These are phyloP conservation scores for Otus sunia DNA, from an alignment of 2,113 vertebrate genomes.

Conservation along the genomic window DNA sequence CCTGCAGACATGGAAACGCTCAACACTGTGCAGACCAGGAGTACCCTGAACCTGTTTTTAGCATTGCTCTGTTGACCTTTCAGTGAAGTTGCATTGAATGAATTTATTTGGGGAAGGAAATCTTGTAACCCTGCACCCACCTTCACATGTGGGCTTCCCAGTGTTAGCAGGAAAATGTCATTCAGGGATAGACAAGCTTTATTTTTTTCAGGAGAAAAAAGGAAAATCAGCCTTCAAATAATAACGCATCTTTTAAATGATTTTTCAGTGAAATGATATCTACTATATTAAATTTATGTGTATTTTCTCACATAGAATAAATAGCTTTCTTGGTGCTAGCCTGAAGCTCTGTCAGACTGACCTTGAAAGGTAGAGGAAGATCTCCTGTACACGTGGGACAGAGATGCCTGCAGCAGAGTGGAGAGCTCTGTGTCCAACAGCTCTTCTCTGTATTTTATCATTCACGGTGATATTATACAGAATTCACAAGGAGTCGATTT, in stretches of 20 bases:
- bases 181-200: not conserved
- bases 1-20: not conserved
- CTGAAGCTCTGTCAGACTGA: not conserved
- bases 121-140: accelerated
- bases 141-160: not conserved
- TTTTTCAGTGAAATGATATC: not conserved
- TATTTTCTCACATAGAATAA: not conserved
- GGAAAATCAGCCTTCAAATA: not conserved
- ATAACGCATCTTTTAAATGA: not conserved
- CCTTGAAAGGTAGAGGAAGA: not conserved
- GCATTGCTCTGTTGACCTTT: not conserved
- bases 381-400: accelerated
- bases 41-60: not conserved
- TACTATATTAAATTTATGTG: not conserved
- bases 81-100: not conserved
- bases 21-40: not conserved
- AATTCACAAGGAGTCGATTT: not conserved
- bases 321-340: not conserved
- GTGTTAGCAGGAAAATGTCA: not conserved
- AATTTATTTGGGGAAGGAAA: not conserved
- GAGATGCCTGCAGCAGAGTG: not conserved
- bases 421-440: not conserved
- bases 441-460: not conserved
- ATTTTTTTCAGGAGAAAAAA: not conserved
- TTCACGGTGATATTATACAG: not conserved